Evolutionary conservation across 2,113 vertebrate species (phyloP).

Genomic region (Otocyon megalotis): DNA sequence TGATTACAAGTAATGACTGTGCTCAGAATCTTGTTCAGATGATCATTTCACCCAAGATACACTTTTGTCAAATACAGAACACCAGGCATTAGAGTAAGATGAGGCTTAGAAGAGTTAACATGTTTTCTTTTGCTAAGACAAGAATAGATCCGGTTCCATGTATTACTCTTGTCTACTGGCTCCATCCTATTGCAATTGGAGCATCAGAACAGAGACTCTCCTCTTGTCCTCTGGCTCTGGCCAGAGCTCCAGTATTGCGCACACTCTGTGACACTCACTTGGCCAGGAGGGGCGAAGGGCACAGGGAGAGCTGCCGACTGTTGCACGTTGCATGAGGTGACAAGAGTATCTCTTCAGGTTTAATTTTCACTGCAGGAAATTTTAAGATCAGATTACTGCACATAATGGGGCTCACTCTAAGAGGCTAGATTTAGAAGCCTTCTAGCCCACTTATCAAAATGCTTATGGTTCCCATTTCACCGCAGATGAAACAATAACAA

Average conservation of each 20-base stretch:
- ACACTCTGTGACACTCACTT: neutral
- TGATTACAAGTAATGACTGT: constrained; percentile 34
- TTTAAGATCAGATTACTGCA: constrained; percentile 57
- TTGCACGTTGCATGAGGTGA: neutral
- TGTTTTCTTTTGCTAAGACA: constrained; percentile 50
- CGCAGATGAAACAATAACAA: constrained; percentile 63
- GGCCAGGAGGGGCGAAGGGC: neutral
- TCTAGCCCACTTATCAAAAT: constrained; percentile 60
- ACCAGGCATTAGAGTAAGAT: neutral
- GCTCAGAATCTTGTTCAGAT: constrained; percentile 33
- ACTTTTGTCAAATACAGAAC: constrained; percentile 51
- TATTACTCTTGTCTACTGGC: neutral
- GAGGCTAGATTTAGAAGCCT: neutral
- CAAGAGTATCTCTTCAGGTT: constrained; percentile 8
- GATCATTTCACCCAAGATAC: neutral
- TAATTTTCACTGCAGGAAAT: constrained; percentile 58
- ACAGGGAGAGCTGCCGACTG: neutral
- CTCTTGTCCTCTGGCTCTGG: neutral
- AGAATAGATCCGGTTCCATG: neutral
- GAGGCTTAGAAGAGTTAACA: neutral
- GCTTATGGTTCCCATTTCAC: constrained; percentile 57
- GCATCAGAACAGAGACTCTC: neutral
- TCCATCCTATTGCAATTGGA: neutral
- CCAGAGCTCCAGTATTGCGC: neutral
- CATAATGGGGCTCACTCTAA: neutral